A percentile compares a stretch with the other conserved stretches of the same genome.
These are phyloP conservation scores for Troglohyphantes excavatus DNA, from an alignment of 2,888 invertebrate genomes.

Conservation along the genomic window DNA sequence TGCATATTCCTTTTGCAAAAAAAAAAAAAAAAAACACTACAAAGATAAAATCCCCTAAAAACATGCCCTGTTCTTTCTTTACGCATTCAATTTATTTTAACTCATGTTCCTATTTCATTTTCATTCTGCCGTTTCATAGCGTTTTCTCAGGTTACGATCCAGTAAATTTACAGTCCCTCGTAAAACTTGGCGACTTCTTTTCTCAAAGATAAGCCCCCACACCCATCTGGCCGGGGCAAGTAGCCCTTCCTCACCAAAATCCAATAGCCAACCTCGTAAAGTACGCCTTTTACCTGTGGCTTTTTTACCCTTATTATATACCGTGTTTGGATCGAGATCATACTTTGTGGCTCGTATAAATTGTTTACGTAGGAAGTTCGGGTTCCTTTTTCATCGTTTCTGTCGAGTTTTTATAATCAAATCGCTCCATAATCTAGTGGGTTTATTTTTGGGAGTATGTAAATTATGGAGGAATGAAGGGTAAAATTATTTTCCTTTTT, in stretches of 20 bases:
- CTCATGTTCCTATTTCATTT: constrained; percentile 19
- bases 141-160: constrained; percentile 56
- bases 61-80: not conserved
- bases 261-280: constrained; percentile 74
- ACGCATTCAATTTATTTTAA: constrained; percentile 21
- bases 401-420: constrained; percentile 53
- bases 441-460: not conserved
- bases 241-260: constrained; percentile 58
- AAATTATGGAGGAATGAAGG: not conserved
- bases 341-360: constrained; percentile 70
- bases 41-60: not conserved
- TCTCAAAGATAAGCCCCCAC: constrained; percentile 49
- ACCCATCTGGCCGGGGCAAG: not conserved
- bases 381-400: constrained; percentile 17
- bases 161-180: constrained; percentile 68
- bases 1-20: too few relatives aligned
- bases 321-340: constrained; percentile 46
- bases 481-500: too few relatives aligned
- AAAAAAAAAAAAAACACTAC: too few relatives aligned
- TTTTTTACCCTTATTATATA: constrained; percentile 20
- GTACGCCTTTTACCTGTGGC: constrained; percentile 67
- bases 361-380: not conserved
- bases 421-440: not conserved
- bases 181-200: constrained; percentile 58
- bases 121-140: constrained; percentile 12